phyloP scores from a whole-genome alignment of 2,888 invertebrate genomes.

The Cephus runcator region DNA sequence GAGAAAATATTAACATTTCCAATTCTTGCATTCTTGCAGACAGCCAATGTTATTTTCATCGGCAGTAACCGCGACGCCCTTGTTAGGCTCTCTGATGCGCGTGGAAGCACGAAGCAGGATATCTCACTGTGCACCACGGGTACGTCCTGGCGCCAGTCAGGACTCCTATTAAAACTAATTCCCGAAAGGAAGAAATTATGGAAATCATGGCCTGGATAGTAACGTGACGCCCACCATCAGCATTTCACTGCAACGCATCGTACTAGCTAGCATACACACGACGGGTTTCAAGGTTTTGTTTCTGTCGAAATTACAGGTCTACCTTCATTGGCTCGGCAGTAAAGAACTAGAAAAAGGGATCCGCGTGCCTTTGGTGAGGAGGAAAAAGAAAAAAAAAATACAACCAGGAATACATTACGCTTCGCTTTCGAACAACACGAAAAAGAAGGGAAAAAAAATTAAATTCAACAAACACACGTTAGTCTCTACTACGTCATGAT shows the following conservation, averaged over 20 bases:
- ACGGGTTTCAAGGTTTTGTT: constrained; percentile 26
- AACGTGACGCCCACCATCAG: constrained; percentile 30
- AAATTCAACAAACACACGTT: neutral
- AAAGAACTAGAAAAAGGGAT: constrained; percentile 5
- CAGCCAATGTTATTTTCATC: neutral
- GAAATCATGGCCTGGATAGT: constrained; percentile 41
- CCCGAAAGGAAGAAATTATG: constrained; percentile 62
- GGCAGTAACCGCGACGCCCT: neutral
- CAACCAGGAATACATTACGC: neutral
- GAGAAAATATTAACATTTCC: neutral
- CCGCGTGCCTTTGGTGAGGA: constrained; percentile 32
- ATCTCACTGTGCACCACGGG: neutral
- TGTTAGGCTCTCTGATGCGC: neutral
- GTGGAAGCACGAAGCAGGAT: neutral
- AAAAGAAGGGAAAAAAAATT: neutral
- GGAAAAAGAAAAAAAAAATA: constrained; percentile 9
- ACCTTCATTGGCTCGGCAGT: constrained; percentile 16
- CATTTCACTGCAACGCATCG: constrained; percentile 21
- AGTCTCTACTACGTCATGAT: neutral
- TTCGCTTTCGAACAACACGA: constrained; percentile 9
- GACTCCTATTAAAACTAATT: constrained; percentile 62
- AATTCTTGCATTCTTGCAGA: neutral
- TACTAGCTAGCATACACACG: neutral
- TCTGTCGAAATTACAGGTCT: constrained; percentile 61
- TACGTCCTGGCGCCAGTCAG: constrained; percentile 51